Evolutionary conservation across 92 coral and sea anemone species (phyloP), one percentile per base, ranked within the genome.

Genomic region (Parazoanthus darwini): DNA sequence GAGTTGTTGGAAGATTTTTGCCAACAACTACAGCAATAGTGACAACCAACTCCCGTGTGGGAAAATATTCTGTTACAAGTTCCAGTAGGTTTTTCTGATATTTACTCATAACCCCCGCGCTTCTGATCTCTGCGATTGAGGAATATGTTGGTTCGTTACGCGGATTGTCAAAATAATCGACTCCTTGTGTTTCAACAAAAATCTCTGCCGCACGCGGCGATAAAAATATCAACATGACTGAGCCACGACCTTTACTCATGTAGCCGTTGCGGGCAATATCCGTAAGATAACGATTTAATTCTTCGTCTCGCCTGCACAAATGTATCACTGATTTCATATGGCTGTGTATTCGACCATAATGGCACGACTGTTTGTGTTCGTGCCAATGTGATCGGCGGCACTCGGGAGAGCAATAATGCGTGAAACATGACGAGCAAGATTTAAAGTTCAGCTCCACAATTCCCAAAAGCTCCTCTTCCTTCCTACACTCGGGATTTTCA

Each of bases 321-420:
- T 91, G 89, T 18, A 93, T 76, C 22, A 97, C 93, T 35, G 94
- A 92, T 80, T 91, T 93, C 96, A 95, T 94, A 78, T 97, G 98
- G 80, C 98, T 90, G 78, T 94, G 93, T 16, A 95, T 94, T 43
- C 92, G 98, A 13, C 98, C 99, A 80, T 97, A 97, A 71, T 92
- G 91, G 73, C 99, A 97, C 26, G 94, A 93, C 33, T 83, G 81
- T 83, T 92, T 91, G 48, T 97, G 99, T 15, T 91, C 92, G 16
- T 92, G 93, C 99, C 99, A 97, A 86, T 97, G 99, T 6, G 91
- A 79, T 35, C 85, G 90, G 37, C 95, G 92, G 68, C 99, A 97
- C 88, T 95, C 96, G 2, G 96, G 91, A 37, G 98, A 97, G 74
- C 99, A 97, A 82, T 97, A 97, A 88, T 97, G 99, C 5, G 99